A percentile compares a stretch with the other conserved stretches of the same genome.
phyloP scores from a whole-genome alignment of 2,113 vertebrate species.

The Panthera leo region DNA sequence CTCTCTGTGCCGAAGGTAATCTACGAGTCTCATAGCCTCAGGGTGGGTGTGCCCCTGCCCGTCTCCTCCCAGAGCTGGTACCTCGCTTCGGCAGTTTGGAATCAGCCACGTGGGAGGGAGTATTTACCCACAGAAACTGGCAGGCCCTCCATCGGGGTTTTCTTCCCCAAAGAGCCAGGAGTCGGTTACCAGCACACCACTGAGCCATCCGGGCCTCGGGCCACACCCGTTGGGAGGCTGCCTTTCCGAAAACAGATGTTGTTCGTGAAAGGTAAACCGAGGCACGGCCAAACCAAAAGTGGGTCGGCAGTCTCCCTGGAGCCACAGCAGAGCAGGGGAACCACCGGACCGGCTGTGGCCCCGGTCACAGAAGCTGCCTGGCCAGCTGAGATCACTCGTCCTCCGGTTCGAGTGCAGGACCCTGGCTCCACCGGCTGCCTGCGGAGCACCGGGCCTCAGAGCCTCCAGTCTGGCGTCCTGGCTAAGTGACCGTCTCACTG shows the following conservation, averaged over 20 bases:
- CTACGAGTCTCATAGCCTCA: not conserved
- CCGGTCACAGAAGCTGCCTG: too few relatives aligned
- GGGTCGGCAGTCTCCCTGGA: not conserved
- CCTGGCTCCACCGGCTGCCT: too few relatives aligned
- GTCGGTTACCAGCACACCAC: not conserved
- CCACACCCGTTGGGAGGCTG: not conserved
- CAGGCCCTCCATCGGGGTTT: not conserved
- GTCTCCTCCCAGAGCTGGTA: accelerated
- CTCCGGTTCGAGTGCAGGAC: not conserved
- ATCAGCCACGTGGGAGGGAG: not conserved
- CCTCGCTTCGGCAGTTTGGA: not conserved
- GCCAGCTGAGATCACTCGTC: not conserved
- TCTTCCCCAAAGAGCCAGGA: not conserved
- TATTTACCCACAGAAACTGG: not conserved
- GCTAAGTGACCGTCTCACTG: not conserved
- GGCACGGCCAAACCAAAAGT: not conserved
- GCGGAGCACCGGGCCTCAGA: accelerated
- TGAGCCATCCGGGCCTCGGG: not conserved
- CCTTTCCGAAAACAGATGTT: not conserved
- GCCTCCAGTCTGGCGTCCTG: not conserved
- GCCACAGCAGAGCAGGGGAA: not conserved
- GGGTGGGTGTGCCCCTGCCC: not conserved
- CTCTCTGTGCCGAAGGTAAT: not conserved
- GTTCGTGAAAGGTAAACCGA: not conserved
- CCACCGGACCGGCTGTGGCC: not conserved